phyloP scores from a whole-genome alignment of 37 sponge, comb jelly and placozoan species.

The Aplysina aerophoba region DNA sequence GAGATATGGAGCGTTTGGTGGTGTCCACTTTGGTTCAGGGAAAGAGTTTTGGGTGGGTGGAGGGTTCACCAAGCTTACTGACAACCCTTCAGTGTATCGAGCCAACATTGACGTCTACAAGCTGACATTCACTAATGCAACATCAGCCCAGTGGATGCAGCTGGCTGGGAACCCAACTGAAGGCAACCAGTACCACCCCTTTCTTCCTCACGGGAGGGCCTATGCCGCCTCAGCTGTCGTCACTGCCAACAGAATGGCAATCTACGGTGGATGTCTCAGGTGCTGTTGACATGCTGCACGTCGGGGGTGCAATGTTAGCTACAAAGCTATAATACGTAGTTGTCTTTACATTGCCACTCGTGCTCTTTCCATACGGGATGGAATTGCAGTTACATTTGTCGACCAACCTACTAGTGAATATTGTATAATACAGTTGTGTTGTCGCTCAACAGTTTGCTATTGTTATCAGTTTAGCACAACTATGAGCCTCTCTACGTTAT shows the following conservation, averaged over 20 bases:
- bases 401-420: too few species aligned
- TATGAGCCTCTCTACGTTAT: too few species aligned
- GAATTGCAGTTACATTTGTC: too few species aligned
- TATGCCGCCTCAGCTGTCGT: slow-evolving; percentile 48
- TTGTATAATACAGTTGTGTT: too few species aligned
- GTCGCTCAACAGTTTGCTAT: too few species aligned
- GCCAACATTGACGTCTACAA: slow-evolving; percentile 54
- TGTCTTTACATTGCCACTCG: too few species aligned
- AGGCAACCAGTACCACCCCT: slow-evolving; percentile 54
- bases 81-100: slow-evolving; percentile 5
- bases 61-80: slow-evolving; percentile 40
- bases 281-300: not conserved
- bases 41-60: slow-evolving; percentile 50
- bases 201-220: slow-evolving; percentile 48
- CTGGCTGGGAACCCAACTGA: slow-evolving; percentile 26
- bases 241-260: slow-evolving; percentile 29
- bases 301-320: too few species aligned
- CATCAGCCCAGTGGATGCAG: slow-evolving; percentile 33
- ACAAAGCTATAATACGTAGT: too few species aligned
- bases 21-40: slow-evolving; percentile 17
- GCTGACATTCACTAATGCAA: slow-evolving; percentile 22
- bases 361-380: too few species aligned
- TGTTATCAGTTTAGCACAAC: too few species aligned
- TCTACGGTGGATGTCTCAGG: slow-evolving; percentile 70
- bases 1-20: slow-evolving; percentile 54